phyloP scores from a whole-genome alignment of 2,888 invertebrate species.

The Plusia festucae region DNA sequence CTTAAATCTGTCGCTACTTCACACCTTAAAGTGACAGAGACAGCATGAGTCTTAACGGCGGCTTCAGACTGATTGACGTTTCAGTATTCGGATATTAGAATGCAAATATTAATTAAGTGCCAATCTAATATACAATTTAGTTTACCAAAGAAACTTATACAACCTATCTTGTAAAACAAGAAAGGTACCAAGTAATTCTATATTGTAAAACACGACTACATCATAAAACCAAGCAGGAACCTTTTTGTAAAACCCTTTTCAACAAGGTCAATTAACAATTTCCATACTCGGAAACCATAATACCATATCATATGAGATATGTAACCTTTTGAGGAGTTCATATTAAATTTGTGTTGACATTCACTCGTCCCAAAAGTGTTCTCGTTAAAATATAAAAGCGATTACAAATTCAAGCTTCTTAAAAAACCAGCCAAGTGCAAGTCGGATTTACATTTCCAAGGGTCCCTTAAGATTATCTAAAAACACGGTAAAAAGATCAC shows the following conservation, averaged over 20 bases:
- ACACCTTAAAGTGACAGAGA: too few relatives aligned
- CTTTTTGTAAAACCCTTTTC: constrained; percentile 31
- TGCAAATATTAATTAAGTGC: too few relatives aligned
- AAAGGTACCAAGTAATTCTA: background rate
- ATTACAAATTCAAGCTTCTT: background rate
- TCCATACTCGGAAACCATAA: constrained; percentile 17
- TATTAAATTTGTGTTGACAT: constrained; percentile 9
- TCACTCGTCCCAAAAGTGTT: constrained; percentile 1
- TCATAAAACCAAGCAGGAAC: constrained; percentile 4
- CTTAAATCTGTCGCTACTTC: too few relatives aligned
- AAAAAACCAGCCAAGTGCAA: too few relatives aligned
- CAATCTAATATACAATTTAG: too few relatives aligned
- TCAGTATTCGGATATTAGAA: too few relatives aligned
- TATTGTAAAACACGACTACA: background rate
- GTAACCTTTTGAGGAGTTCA: constrained; percentile 24
- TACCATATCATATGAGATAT: constrained; percentile 11
- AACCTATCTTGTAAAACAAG: background rate
- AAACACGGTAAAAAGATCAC: too few relatives aligned
- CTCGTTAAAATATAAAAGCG: background rate
- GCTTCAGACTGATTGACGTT: too few relatives aligned
- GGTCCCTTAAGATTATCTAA: too few relatives aligned
- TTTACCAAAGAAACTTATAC: too few relatives aligned
- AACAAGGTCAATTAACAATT: constrained; percentile 35
- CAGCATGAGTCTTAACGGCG: too few relatives aligned
- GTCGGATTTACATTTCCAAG: too few relatives aligned